Evolutionary conservation across 2,888 invertebrate genomes (phyloP).

Genomic region (Lithodes maja): DNA sequence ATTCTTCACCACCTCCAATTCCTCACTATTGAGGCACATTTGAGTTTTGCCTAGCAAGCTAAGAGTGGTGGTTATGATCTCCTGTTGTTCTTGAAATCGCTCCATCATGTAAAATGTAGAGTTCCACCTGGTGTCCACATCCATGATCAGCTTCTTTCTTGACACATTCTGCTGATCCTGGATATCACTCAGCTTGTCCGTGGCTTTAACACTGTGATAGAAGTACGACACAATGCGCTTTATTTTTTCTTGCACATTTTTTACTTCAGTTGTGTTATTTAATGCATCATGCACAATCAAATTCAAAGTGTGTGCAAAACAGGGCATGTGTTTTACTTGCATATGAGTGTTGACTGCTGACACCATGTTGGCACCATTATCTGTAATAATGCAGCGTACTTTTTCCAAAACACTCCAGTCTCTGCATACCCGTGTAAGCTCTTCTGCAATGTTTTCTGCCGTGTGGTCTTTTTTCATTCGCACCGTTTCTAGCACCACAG

Average conservation of each 20-base stretch:
- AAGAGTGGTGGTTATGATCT: constrained; percentile 32
- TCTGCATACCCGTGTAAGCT: constrained; percentile 12
- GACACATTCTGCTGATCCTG: constrained; percentile 8
- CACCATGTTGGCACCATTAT: constrained; percentile 38
- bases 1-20: neutral
- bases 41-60: constrained; percentile 14
- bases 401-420: constrained; percentile 24
- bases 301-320: constrained; percentile 44
- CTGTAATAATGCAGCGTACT: constrained; percentile 32
- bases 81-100: constrained; percentile 24
- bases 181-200: constrained; percentile 25
- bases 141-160: constrained; percentile 9
- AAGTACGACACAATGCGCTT: constrained; percentile 25
- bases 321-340: constrained; percentile 8
- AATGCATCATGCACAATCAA: constrained; percentile 44
- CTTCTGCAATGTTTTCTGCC: constrained; percentile 27
- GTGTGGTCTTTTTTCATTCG: constrained; percentile 19
- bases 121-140: constrained; percentile 44
- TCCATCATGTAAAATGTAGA: constrained; percentile 40
- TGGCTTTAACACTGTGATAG: constrained; percentile 22
- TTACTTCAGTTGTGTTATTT: constrained; percentile 31
- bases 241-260: constrained; percentile 8
- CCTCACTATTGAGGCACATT: constrained; percentile 27
- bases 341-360: constrained; percentile 17
- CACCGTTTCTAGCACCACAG: constrained; percentile 17